Base-by-base conservation (phyloP, 2,113 vertebrate species). In the Loxodonta africana region DNA sequence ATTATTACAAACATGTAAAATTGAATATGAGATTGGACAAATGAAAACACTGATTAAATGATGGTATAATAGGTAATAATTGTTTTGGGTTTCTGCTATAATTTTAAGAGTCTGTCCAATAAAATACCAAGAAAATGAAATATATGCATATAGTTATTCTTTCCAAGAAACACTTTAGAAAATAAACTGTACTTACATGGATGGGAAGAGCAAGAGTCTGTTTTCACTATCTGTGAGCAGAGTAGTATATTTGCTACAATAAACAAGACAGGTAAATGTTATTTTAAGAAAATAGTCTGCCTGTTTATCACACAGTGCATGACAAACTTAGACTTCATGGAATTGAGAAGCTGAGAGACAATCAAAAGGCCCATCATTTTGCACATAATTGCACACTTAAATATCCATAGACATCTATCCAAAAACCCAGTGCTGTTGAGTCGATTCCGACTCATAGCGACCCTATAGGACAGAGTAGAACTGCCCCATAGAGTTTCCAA, bases 241-340 rank as follows among this genome's bases (percentile, higher is more conserved):
- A 23, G 99, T 99, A 74, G 99, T 99, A 62, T 99, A 99, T 71
- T 99, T 99, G 97, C 99, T 99, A 97, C 80, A 98, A 92, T 8
- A 41, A 96, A 91, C 67, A 63, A 96, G 41, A 90, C 4, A 26
- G n/a, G 46, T 57, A 91, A 81, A 93, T 63, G 37, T 51, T 69
- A 65, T 5, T 82, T 44, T 85, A 77, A 89, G 67, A 78, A 95
- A 86, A 37, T 25, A 30, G 44, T 74, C 44, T 48, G 28, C 11
- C 23, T 83, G 25, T 71, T 77, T 65, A 91, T 51, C 48, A 86
- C 7, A 92, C 71, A 48, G n/a, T 37, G 88, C 30, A 62, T 12
- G 51, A 65, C 57, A 80, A 84, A 82, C 30, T 62, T 46, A 37
- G 21, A 83, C 20, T 33, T 53, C 41, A 60, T 23, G 44, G 53